A percentile compares a stretch with the other conserved stretches of the same genome.
These are phyloP conservation scores for Psophia crepitans DNA, from an alignment of 2,113 vertebrate genomes.

Conservation along the genomic window DNA sequence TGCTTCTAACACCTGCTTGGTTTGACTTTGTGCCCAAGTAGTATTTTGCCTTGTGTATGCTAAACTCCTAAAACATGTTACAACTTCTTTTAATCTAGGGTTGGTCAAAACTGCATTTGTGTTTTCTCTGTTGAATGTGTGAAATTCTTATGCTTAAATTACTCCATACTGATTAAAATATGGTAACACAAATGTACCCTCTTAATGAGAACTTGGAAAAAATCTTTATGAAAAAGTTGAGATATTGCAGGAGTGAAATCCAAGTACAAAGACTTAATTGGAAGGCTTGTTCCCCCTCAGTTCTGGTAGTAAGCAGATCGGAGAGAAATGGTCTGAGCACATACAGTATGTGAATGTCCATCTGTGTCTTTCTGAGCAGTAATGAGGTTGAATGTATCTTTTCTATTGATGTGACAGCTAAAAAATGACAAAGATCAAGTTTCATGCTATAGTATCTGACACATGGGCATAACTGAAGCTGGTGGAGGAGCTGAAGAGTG, in stretches of 20 bases:
- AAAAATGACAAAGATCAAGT: background rate
- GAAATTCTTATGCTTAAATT: background rate
- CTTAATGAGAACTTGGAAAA: background rate
- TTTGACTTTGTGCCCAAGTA: background rate
- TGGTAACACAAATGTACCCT: background rate
- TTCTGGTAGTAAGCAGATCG: background rate
- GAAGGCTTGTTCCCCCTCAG: accelerated
- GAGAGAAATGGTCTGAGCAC: background rate
- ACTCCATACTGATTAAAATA: background rate
- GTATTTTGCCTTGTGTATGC: background rate
- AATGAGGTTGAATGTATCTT: background rate
- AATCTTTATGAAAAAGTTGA: background rate
- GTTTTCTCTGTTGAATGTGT: background rate
- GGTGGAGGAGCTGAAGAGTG: background rate
- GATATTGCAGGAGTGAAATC: background rate
- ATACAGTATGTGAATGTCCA: background rate
- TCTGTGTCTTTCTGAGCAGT: background rate
- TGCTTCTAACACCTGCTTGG: background rate
- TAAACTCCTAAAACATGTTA: background rate
- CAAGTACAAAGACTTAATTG: background rate
- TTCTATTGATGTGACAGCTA: background rate
- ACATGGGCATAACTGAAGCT: accelerated
- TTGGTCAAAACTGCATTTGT: background rate
- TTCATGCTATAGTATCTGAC: background rate
- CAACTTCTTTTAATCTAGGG: background rate